Evolutionary conservation across 2,797 vertebrate genomes (phyloP).

Genomic region (Scarus forsteni): DNA sequence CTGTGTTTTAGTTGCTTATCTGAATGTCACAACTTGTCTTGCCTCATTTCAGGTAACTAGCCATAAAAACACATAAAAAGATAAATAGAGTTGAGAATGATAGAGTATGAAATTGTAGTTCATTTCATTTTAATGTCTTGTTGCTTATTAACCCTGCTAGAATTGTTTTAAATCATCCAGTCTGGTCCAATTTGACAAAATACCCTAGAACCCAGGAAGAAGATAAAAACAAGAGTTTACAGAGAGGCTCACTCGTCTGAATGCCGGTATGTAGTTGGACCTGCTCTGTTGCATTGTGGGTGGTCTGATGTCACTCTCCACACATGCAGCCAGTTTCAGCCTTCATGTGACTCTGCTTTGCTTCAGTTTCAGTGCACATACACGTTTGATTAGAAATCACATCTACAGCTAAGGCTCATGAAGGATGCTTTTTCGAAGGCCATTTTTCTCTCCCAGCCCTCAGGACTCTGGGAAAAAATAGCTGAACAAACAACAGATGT

Average conservation of each 20-base stretch:
- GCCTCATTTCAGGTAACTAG: too few species aligned
- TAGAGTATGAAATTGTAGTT: too few species aligned
- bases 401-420: conserved; percentile 34
- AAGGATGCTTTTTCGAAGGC: conserved; percentile 35
- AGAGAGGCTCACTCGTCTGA: not conserved
- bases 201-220: conserved; percentile 19
- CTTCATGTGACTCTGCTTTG: conserved; percentile 35
- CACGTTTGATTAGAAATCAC: conserved; percentile 55
- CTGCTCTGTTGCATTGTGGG: conserved; percentile 74
- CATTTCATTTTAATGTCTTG: conserved; percentile 6
- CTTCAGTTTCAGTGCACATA: conserved; percentile 69
- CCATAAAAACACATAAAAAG: too few species aligned
- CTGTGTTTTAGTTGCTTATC: too few species aligned
- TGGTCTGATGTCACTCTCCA: conserved; percentile 79
- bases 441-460: conserved; percentile 22
- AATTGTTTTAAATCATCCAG: conserved; percentile 19
- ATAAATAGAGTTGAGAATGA: too few species aligned
- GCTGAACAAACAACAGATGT: conserved; percentile 74
- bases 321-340: conserved; percentile 73
- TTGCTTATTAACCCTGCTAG: conserved; percentile 41
- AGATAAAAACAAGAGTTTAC: not conserved
- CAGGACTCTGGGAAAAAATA: conserved; percentile 28
- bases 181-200: conserved; percentile 2
- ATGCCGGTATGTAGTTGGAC: conserved; percentile 75
- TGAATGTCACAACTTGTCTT: too few species aligned